Conservation (phyloP, 2,113 vertebrate species). For the Crocuta crocuta region DNA sequence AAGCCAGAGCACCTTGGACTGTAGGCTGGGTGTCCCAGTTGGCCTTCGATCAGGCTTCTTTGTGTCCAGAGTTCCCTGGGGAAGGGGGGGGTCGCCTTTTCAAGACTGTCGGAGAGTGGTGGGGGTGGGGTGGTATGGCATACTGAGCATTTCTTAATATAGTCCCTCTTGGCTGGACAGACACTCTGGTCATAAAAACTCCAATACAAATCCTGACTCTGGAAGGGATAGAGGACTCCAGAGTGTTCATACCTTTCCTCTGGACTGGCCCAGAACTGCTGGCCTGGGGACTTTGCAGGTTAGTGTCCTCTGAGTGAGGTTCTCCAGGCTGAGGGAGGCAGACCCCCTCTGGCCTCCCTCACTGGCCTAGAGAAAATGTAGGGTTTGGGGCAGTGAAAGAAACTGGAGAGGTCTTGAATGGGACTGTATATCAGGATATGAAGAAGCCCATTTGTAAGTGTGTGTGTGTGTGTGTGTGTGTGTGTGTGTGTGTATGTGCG, state of each 20-base stretch:
- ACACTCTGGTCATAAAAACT: background rate
- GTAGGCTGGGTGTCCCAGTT: background rate
- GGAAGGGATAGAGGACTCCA: background rate
- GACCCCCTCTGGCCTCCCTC: background rate
- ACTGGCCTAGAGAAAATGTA: background rate
- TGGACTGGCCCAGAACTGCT: background rate
- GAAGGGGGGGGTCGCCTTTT: background rate
- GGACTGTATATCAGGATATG: background rate
- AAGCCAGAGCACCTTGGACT: background rate
- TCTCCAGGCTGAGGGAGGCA: background rate
- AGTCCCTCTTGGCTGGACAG: background rate
- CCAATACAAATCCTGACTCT: background rate
- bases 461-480: background rate
- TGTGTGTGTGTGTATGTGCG: background rate
- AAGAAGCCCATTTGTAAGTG: background rate
- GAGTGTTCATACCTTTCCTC: background rate
- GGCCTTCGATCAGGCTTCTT: background rate
- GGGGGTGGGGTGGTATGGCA: background rate
- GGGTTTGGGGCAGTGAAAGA: constrained; percentile 16
- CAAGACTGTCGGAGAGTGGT: background rate
- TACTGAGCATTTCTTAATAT: background rate
- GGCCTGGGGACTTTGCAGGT: background rate
- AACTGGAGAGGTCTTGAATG: background rate
- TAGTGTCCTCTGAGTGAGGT: background rate
- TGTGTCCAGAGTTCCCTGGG: background rate